These are phyloP conservation scores for Pelochelys cantorii DNA, from an alignment of 2,797 vertebrate genomes.

Conservation along the genomic window DNA sequence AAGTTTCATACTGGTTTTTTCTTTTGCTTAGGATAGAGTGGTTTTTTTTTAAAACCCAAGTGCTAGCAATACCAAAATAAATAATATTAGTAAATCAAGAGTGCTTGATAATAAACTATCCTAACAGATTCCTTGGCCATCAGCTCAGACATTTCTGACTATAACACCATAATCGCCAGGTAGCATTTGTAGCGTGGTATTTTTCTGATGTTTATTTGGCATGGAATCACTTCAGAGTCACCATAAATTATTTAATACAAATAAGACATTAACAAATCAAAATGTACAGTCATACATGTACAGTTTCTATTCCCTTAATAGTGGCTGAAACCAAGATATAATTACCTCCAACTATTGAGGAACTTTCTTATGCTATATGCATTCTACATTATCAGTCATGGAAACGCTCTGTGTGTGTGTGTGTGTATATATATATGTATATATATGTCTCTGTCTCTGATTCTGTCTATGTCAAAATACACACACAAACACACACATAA, in stretches of 20 bases:
- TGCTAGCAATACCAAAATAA: neutral
- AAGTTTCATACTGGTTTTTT: neutral
- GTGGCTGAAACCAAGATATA: accelerated
- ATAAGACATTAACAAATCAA: neutral
- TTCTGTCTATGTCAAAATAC: too few relatives aligned
- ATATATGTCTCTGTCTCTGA: too few relatives aligned
- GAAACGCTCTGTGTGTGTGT: too few relatives aligned
- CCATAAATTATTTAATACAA: neutral
- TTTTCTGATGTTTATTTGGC: neutral
- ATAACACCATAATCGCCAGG: neutral
- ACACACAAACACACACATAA: neutral
- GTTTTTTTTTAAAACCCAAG: too few relatives aligned
- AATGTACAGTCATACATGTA: accelerated
- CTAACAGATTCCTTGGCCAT: neutral
- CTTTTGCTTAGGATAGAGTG: neutral
- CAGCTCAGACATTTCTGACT: neutral
- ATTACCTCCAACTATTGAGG: neutral
- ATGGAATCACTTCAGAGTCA: neutral
- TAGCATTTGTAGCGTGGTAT: neutral
- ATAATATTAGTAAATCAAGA: neutral
- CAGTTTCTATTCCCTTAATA: neutral
- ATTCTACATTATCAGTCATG: neutral
- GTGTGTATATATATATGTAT: too few relatives aligned
- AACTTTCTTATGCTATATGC: neutral
- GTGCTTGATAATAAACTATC: neutral